phyloP scores from a whole-genome alignment of 1,140 invertebrate genomes.

The Hylaeus volcanicus region DNA sequence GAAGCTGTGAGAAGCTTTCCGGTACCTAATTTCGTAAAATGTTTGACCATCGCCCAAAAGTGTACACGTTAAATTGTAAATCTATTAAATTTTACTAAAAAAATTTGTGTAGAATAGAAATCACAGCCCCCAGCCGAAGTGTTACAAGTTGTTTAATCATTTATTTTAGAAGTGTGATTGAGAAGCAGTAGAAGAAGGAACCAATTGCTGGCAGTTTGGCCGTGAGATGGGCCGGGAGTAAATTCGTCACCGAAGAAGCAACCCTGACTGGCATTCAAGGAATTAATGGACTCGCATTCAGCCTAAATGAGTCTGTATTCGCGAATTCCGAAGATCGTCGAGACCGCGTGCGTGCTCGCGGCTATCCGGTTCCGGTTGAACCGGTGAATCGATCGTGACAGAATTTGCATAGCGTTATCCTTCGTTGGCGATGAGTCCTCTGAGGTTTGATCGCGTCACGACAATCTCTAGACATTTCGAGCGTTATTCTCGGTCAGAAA shows the following conservation, averaged over 20 bases:
- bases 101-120: no score
- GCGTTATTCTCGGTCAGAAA: background rate
- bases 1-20: no score
- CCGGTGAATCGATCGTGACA: constrained; percentile 47
- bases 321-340: constrained; percentile 11
- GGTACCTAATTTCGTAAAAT: no score
- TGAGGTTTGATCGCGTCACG: background rate
- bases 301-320: background rate
- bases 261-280: background rate
- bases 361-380: constrained; percentile 27
- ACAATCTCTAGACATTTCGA: background rate
- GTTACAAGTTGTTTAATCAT: no score
- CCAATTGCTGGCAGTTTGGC: background rate
- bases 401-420: constrained; percentile 38
- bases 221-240: background rate
- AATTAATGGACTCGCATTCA: constrained; percentile 13
- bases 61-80: no score
- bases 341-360: constrained; percentile 1
- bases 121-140: no score
- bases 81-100: background rate
- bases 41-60: no score
- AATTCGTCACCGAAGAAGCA: background rate
- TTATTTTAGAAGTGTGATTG: background rate
- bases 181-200: background rate
- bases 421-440: background rate